Conservation (phyloP, 35 echinoderm and acorn worm species). For the Hemicentrotus pulcherrimus region DNA sequence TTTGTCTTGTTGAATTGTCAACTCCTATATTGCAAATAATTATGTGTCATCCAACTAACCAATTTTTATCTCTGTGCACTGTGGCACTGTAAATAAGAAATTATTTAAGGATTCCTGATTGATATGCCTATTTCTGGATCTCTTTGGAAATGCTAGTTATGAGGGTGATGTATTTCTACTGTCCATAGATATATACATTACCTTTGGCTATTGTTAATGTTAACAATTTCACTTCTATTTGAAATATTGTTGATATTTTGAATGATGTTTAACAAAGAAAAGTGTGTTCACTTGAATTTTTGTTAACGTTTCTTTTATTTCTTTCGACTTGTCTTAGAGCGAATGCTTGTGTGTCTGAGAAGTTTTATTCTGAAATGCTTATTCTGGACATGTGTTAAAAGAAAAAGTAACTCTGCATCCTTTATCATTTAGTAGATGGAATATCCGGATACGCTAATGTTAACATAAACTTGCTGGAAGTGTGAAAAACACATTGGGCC, state of each 20-base stretch:
- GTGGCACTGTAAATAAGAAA: not conserved
- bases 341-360: no score
- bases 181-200: not conserved
- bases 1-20: not conserved
- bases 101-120: constrained; percentile 3
- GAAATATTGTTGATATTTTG: not conserved
- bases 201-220: not conserved
- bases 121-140: not conserved
- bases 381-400: no score
- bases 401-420: no score
- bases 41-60: not conserved
- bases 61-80: constrained; percentile 4
- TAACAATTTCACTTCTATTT: not conserved
- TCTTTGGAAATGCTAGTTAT: not conserved
- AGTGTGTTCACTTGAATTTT: not conserved
- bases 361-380: no score
- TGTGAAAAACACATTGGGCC: no score
- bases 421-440: no score
- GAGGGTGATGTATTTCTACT: constrained; percentile 8
- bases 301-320: not conserved
- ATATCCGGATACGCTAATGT: no score
- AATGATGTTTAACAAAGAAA: not conserved
- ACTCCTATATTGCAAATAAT: not conserved
- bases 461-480: no score
- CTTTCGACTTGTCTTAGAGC: no score